A percentile compares a stretch with the other conserved stretches of the same genome.
Conservation (phyloP, 2,888 invertebrate species). For the Masnerella sp. region DNA sequence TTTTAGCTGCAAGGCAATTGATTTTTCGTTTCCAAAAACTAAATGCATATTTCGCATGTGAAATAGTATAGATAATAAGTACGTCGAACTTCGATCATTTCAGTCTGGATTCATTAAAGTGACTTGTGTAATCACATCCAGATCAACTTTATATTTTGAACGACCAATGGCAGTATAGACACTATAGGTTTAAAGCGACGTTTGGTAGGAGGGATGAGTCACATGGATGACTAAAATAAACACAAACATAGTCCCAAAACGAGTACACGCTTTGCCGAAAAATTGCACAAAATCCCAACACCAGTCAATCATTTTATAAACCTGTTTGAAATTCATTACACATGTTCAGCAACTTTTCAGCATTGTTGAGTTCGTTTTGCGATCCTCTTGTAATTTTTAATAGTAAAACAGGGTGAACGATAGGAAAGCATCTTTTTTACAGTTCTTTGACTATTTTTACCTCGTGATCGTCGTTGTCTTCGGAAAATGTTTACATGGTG, state of each 20-base stretch:
- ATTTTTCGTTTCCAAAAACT: no score
- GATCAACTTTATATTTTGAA: slow-evolving; percentile 30
- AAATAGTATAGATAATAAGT: slow-evolving; percentile 25
- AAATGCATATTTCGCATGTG: no score
- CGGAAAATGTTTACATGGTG: slow-evolving; percentile 37
- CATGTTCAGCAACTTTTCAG: slow-evolving; percentile 20
- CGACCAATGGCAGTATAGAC: slow-evolving; percentile 19
- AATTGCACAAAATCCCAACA: slow-evolving; percentile 10
- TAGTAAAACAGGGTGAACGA: slow-evolving; percentile 50
- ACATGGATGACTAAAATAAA: slow-evolving; percentile 25
- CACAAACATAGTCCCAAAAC: slow-evolving; percentile 26
- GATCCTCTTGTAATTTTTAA: slow-evolving; percentile 30
- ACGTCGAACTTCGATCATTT: slow-evolving; percentile 22
- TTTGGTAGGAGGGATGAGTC: slow-evolving; percentile 42
- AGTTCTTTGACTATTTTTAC: no score
- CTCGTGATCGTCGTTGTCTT: slow-evolving; percentile 28
- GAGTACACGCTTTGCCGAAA: slow-evolving; percentile 23
- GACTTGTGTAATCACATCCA: slow-evolving; percentile 15
- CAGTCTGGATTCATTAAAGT: slow-evolving; percentile 21
- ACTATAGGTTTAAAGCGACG: slow-evolving; percentile 17
- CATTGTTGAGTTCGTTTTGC: slow-evolving; percentile 33
- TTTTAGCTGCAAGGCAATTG: no score
- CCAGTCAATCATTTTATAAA: background rate
- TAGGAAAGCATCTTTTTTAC: slow-evolving; percentile 11
- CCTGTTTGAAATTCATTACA: background rate